Percentiles rank a stretch among this genome's conserved stretches.
Evolutionary conservation across 2,113 vertebrate genomes (phyloP).

Genomic region (Acrocephalus kingi): DNA sequence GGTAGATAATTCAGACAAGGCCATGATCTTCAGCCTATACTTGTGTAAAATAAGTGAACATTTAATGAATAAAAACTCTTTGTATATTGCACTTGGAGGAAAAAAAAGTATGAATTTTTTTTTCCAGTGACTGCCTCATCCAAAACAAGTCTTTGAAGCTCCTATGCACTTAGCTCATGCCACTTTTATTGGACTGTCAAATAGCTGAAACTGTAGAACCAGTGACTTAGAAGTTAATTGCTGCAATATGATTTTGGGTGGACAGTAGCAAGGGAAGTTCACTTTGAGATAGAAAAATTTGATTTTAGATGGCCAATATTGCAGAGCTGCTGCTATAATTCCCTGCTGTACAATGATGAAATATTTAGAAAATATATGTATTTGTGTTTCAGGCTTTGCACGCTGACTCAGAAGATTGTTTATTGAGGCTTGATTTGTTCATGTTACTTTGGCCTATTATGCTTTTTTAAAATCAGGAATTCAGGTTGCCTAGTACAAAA

Average conservation of each 20-base stretch:
- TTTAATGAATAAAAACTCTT: not conserved
- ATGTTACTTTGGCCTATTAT: not conserved
- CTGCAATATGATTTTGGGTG: not conserved
- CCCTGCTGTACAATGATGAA: not conserved
- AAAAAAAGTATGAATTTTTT: not conserved
- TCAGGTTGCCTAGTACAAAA: not conserved
- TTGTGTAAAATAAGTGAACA: not conserved
- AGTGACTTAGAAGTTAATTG: not conserved
- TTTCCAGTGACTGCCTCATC: not conserved
- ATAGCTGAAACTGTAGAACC: not conserved
- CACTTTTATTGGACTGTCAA: not conserved
- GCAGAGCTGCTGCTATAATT: not conserved
- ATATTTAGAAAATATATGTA: not conserved
- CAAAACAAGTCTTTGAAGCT: not conserved
- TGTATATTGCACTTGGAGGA: not conserved
- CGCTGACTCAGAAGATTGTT: not conserved
- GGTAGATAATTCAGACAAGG: not conserved
- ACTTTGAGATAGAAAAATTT: not conserved
- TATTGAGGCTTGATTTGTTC: not conserved
- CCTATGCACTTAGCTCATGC: not conserved
- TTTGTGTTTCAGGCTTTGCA: not conserved
- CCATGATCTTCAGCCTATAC: not conserved
- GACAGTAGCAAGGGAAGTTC: not conserved
- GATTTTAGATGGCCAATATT: not conserved
- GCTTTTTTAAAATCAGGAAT: not conserved